These are phyloP conservation scores for Fulmarus glacialis DNA, from an alignment of 2,113 vertebrate genomes.

Conservation along the genomic window DNA sequence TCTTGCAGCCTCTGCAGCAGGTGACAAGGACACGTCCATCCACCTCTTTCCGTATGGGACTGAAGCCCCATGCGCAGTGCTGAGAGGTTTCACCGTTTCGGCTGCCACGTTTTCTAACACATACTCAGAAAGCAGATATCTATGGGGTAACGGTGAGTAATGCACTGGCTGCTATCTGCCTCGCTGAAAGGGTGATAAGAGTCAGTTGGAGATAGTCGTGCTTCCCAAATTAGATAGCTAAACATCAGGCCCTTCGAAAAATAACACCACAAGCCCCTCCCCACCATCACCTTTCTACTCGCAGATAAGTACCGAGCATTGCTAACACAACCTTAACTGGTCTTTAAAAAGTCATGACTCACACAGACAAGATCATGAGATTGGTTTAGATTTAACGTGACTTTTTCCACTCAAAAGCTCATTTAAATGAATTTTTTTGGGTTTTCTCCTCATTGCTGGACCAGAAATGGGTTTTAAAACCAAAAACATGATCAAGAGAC, in stretches of 20 bases:
- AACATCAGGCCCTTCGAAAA: conserved; percentile 27
- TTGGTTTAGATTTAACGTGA: background rate
- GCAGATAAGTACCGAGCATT: background rate
- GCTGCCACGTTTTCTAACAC: background rate
- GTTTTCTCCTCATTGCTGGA: background rate
- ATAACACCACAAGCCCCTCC: background rate
- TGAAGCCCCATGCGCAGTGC: background rate
- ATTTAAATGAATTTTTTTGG: background rate
- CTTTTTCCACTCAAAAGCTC: conserved; percentile 1
- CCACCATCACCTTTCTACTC: background rate
- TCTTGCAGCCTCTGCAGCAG: background rate
- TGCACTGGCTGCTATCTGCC: conserved; percentile 33
- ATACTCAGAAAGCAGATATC: conserved; percentile 37
- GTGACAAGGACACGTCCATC: background rate
- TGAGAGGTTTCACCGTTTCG: background rate
- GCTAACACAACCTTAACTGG: background rate
- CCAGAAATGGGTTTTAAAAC: background rate
- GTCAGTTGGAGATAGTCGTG: background rate
- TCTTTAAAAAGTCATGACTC: background rate
- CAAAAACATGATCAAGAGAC: background rate
- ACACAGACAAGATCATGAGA: background rate
- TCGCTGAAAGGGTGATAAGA: conserved; percentile 63
- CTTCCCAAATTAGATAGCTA: conserved; percentile 50
- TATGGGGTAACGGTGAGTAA: background rate
- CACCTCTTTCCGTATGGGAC: accelerated